These are phyloP conservation scores for Myotis pilosus DNA, from an alignment of 2,797 vertebrate genomes.

Conservation along the genomic window DNA sequence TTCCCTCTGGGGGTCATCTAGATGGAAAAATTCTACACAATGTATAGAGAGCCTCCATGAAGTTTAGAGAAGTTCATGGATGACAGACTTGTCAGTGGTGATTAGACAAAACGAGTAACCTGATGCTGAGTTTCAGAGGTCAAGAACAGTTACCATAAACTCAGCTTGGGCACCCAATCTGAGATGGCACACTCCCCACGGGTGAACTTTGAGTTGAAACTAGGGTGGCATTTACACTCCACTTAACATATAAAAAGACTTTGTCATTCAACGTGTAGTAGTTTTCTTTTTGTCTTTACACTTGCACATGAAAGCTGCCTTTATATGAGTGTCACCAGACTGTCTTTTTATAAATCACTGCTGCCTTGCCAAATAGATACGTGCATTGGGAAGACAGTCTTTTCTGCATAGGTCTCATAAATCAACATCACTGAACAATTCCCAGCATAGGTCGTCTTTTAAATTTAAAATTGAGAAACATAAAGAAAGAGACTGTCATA, in stretches of 20 bases:
- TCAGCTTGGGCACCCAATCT: background rate
- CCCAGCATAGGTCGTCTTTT: conserved; percentile 76
- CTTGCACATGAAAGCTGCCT: conserved; percentile 65
- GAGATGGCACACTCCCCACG: background rate
- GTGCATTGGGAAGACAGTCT: conserved; percentile 67
- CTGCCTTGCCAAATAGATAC: conserved; percentile 71
- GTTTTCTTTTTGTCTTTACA: conserved; percentile 62
- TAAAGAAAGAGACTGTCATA: conserved; percentile 75
- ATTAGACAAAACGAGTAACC: background rate
- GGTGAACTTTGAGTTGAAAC: conserved; percentile 7
- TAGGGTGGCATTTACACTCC: conserved; percentile 10
- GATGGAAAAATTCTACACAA: background rate
- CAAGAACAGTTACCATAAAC: background rate
- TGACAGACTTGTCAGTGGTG: background rate
- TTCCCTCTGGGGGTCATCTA: background rate
- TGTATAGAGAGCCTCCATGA: background rate
- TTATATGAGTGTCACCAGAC: conserved; percentile 69
- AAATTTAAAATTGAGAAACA: conserved; percentile 76
- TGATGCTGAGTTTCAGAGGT: background rate
- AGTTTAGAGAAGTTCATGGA: background rate
- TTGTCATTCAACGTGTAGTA: conserved; percentile 55
- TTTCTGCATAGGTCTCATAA: conserved; percentile 72
- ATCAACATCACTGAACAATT: conserved; percentile 70
- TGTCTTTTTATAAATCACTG: conserved; percentile 76
- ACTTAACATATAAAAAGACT: conserved; percentile 63